Evolutionary conservation across 2,113 vertebrate genomes (phyloP), one percentile per base, ranked within the genome.

Genomic region (Ailurus styani): DNA sequence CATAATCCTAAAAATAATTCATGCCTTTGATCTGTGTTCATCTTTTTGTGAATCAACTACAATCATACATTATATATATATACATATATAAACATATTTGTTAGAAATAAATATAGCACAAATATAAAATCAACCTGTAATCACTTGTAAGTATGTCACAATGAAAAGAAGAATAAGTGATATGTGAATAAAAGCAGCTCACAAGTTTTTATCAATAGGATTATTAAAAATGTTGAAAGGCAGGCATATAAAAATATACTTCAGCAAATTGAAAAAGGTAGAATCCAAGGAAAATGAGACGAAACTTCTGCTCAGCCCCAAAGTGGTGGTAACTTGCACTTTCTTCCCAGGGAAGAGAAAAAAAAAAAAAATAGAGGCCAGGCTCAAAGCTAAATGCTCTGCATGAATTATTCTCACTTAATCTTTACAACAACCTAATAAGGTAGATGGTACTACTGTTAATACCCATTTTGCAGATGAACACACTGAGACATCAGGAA

Each of bases 141-240:
- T 93, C n/a, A 79, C 7, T 62, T 90, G 52, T 52, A 50, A 86
- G 20, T 23, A 15, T 52, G 29, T 78, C 47, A 52, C 29, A 52
- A 89, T 89, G 55, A 91, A 97, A 93, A 93, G 55, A 77, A 83
- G 84, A 95, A 47, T 20, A 79, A 57, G 29, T 57, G 23, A 57
- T 47, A 91, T 31, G 31, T 68, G 31, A 75, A 78, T 78, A 94
- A 83, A 83, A 85, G n/a, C 6, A 70, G 10, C 52, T 2, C 42
- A 52, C 3, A 54, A 50, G 62, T 66, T 85, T 64, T 93, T 83
- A 75, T 47, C 40, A 12, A 29, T 55, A 85, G 15, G 52, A 34
- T 75, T 62, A 88, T 81, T 82, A 27, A 20, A 88, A 88, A 73
- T 88, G 29, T 68, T 86, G 42, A 95, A 89, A 55, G 37, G 21